These are phyloP conservation scores for Umimayanthus kanabou DNA, from an alignment of 92 coral and sea anemone species.

Conservation along the genomic window DNA sequence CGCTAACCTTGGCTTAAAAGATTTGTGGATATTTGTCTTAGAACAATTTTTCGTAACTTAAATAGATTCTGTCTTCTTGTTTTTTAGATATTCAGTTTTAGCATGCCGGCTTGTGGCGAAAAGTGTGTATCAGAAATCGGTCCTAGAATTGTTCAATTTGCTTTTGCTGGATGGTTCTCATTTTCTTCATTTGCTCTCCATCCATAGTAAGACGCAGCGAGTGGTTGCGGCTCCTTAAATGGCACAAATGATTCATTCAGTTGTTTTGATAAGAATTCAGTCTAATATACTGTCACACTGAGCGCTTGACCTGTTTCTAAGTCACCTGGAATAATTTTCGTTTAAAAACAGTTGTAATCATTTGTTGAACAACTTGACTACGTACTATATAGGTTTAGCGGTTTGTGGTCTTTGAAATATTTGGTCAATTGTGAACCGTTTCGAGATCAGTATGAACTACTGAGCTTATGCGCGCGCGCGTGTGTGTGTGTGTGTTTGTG, in stretches of 20 bases:
- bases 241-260: neutral
- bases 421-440: neutral
- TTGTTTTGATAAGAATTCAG: neutral
- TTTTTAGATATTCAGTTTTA: too few relatives aligned
- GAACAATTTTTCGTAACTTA: neutral
- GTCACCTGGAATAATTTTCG: neutral
- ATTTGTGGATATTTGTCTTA: neutral
- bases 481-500: neutral
- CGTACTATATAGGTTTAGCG: neutral
- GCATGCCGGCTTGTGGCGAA: neutral
- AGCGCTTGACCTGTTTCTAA: neutral
- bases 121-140: neutral
- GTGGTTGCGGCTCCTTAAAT: neutral
- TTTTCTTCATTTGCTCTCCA: neutral
- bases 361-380: neutral
- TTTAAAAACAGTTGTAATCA: too few relatives aligned
- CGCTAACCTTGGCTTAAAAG: slow-evolving; percentile 15
- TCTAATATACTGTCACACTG: neutral
- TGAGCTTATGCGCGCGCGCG: neutral
- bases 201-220: too few relatives aligned
- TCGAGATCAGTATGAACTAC: neutral
- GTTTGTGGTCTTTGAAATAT: neutral
- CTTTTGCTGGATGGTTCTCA: neutral
- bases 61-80: neutral
- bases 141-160: too few relatives aligned